phyloP scores from a whole-genome alignment of 2,797 vertebrate genomes.

The Pangasius sanitwongsei region DNA sequence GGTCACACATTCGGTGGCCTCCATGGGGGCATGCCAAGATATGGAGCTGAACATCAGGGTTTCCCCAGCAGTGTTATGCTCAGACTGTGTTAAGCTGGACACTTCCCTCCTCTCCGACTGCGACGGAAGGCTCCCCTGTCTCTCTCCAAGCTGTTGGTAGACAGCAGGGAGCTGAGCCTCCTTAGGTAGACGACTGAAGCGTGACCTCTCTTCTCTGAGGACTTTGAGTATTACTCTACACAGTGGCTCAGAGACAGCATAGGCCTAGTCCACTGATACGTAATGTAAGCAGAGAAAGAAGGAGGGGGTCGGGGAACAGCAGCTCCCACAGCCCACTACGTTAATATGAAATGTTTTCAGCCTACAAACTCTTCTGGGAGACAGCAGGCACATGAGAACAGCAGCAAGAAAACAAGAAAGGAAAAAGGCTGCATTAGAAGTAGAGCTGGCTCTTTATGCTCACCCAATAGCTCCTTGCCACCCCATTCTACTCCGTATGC shows the following conservation, averaged over 20 bases:
- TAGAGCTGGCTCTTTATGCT: slow-evolving; percentile 36
- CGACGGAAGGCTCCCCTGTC: slow-evolving; percentile 57
- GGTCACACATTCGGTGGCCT: slow-evolving; percentile 33
- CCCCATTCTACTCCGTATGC: slow-evolving; percentile 21
- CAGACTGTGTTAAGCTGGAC: slow-evolving; percentile 57
- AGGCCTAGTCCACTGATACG: neutral
- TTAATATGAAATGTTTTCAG: slow-evolving; percentile 60
- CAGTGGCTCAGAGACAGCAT: neutral
- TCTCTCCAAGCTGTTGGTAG: slow-evolving; percentile 67
- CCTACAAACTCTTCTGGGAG: slow-evolving; percentile 47
- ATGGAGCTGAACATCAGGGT: slow-evolving; percentile 21
- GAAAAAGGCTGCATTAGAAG: slow-evolving; percentile 22
- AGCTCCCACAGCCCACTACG: slow-evolving; percentile 34
- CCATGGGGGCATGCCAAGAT: slow-evolving; percentile 22
- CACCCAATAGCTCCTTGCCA: slow-evolving; percentile 35
- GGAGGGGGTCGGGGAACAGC: slow-evolving; percentile 34
- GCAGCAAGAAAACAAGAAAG: neutral
- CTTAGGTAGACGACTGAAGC: slow-evolving; percentile 62
- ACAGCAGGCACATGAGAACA: slow-evolving; percentile 1
- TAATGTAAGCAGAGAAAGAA: neutral
- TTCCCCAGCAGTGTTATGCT: slow-evolving; percentile 48
- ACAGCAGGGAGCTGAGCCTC: slow-evolving; percentile 55
- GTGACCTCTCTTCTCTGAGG: slow-evolving; percentile 35
- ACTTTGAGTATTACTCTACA: neutral
- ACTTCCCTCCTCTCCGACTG: slow-evolving; percentile 55